These are phyloP conservation scores for Drosophila azteca DNA, from an alignment of 1,140 invertebrate species.

Conservation along the genomic window DNA sequence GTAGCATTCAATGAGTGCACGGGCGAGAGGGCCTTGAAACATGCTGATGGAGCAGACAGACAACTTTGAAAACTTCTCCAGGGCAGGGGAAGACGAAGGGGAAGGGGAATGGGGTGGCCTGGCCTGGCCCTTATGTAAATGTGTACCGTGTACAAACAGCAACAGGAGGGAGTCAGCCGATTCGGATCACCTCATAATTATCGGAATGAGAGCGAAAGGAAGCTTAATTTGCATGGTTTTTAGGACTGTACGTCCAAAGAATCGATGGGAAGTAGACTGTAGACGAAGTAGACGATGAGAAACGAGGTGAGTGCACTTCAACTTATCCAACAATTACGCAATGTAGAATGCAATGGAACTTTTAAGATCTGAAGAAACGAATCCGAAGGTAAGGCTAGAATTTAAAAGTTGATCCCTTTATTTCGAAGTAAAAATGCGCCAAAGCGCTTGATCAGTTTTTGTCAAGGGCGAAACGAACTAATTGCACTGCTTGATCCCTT, in stretches of 20 bases:
- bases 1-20: conserved; percentile 61
- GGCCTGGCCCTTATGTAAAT: conserved; percentile 10
- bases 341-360: no score
- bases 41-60: conserved; percentile 52
- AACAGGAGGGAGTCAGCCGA: conserved; percentile 12
- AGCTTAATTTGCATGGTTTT: conserved; percentile 36
- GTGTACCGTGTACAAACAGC: conserved; percentile 7
- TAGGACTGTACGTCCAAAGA: conserved; percentile 18
- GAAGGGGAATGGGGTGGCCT: conserved; percentile 14
- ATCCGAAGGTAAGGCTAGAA: no score
- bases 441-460: no score
- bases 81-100: background rate
- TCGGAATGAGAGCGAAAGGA: conserved; percentile 48
- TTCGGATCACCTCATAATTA: conserved; percentile 40
- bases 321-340: no score
- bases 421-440: no score
- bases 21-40: conserved; percentile 30
- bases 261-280: conserved; percentile 8
- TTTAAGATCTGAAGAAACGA: no score
- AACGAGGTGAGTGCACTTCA: no score
- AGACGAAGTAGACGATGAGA: background rate
- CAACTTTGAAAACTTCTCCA: conserved; percentile 13
- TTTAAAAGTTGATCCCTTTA: no score
- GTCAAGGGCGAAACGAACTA: no score
- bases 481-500: no score